Percentiles rank a stretch among this genome's conserved stretches.
Conservation (phyloP, 2,113 vertebrate species). For the Anolis carolinensis region DNA sequence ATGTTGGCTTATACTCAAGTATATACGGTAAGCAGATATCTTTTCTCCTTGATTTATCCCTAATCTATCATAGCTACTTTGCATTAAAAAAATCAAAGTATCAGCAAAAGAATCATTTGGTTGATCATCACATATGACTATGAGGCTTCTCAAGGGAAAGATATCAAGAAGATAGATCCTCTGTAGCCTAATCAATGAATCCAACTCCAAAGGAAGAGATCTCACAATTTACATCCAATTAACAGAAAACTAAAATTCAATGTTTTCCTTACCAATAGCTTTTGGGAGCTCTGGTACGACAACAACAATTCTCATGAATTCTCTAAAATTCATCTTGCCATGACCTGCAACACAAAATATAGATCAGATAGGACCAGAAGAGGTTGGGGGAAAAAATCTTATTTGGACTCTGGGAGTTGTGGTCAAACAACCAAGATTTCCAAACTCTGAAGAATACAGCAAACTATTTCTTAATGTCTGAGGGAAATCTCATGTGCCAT, state of each 20-base stretch:
- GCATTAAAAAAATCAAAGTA: not conserved
- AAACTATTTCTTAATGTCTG: not conserved
- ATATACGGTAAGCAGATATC: not conserved
- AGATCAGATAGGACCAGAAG: not conserved
- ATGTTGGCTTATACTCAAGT: no score
- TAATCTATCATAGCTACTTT: not conserved
- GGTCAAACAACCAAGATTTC: no score
- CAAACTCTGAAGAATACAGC: not conserved
- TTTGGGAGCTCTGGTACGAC: slow-evolving; percentile 13
- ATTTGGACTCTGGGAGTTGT: no score
- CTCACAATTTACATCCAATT: not conserved
- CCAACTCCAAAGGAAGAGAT: not conserved
- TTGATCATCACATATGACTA: not conserved
- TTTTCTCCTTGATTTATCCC: not conserved
- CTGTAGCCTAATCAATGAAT: not conserved
- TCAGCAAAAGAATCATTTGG: not conserved
- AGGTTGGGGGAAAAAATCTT: no score
- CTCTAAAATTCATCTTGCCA: slow-evolving; percentile 31
- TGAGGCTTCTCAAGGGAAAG: not conserved
- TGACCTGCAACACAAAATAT: slow-evolving; percentile 7
- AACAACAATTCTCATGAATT: slow-evolving; percentile 27
- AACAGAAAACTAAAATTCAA: not conserved
- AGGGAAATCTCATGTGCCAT: no score
- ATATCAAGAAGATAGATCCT: not conserved
- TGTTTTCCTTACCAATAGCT: not conserved